Base-by-base conservation (phyloP, 2,888 invertebrate genomes). In the Leptarthrus brevirostris region DNA sequence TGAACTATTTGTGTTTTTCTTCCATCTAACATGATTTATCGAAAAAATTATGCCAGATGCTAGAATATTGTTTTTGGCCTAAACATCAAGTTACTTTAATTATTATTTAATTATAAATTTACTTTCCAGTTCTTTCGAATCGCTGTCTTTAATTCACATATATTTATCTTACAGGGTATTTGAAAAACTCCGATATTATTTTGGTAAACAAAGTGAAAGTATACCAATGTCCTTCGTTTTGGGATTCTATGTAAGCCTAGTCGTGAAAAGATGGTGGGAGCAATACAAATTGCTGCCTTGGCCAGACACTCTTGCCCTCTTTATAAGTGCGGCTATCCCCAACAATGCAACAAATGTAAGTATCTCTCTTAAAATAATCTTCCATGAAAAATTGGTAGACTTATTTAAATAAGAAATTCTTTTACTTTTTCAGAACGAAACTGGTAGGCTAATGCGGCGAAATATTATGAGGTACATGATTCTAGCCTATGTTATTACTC, bases 181-280 rank as follows among this genome's bases (percentile, higher is more conserved):
- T 87, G 94, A 94, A 86, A 92, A 89, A 84, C 90, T 96, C 71
- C 91, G 93, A 47, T 88, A 89, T 79, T 96, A 96, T 86, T 96
- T 95, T 84, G 91, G 93, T 74, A 91, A 92, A 80, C 95, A 94
- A 85, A 92, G 92, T 82, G 95, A 94, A 83, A 92, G 93, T 75
- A 95, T 97, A 82, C 97, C 97, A 44, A 93, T 97, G 91, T 95
- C 96, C 30, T 97, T 97, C 87, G 95, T 97, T 72, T 89, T 97
- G 78, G 97, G 96, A 74, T 97, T 97, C 88, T 97, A 96, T 87
- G 96, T 97, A 77, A 93, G 92, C 80, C 88, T 96, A 79, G 93
- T 97, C 70, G 95, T 97, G 79, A 93, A 93, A 82, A 88, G 97
- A 80, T 97, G 96, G 96, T 97, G 96, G 96, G 94, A 95, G 82